A percentile compares a stretch with the other conserved stretches of the same genome.
phyloP scores from a whole-genome alignment of 2,113 vertebrate species.

The Polypterus bichir region DNA sequence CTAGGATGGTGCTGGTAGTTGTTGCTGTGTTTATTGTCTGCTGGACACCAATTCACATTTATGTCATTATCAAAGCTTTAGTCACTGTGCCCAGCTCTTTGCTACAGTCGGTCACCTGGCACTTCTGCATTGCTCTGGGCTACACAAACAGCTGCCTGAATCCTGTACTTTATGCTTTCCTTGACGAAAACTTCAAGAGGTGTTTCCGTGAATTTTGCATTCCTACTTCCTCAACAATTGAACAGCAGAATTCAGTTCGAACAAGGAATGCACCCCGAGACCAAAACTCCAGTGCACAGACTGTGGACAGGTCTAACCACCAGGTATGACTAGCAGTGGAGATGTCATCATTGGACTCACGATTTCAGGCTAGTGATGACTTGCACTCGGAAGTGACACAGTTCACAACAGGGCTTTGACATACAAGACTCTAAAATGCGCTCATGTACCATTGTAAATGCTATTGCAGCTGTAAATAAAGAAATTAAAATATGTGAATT shows the following conservation, averaged over 20 bases:
- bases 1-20: conserved; percentile 93
- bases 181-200: conserved; percentile 97
- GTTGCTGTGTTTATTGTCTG: conserved; percentile 94
- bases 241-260: conserved; percentile 81
- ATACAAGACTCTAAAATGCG: no score
- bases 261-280: conserved; percentile 69
- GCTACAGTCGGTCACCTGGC: conserved; percentile 89
- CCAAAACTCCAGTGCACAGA: conserved; percentile 71
- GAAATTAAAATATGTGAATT: no score
- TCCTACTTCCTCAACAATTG: conserved; percentile 69
- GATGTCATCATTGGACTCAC: conserved; percentile 64
- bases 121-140: conserved; percentile 94
- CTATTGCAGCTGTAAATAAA: no score
- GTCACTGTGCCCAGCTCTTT: conserved; percentile 81
- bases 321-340: conserved; percentile 93
- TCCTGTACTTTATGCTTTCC: conserved; percentile 91
- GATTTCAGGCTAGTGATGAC: conserved; percentile 46
- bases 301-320: conserved; percentile 81
- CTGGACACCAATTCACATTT: conserved; percentile 98
- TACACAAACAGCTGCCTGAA: conserved; percentile 98
- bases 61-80: conserved; percentile 87
- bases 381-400: conserved; percentile 64
- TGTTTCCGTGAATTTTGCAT: conserved; percentile 97
- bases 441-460: no score
- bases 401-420: conserved; percentile 51